These are phyloP conservation scores for Hydra vulgaris DNA, from an alignment of 30 jellyfish, hydroid and myxozoan species.

Conservation along the genomic window DNA sequence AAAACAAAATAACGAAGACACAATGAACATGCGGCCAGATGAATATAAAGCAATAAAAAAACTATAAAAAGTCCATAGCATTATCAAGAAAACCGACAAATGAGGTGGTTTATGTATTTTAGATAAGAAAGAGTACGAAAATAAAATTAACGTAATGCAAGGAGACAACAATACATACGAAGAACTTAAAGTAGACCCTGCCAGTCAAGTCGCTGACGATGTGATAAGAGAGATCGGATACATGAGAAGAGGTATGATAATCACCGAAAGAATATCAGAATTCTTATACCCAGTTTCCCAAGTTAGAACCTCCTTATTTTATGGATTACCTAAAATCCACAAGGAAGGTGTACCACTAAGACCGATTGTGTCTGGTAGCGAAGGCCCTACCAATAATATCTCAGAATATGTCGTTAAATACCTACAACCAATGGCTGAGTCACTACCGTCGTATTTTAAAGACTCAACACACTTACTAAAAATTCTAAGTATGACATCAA, in stretches of 20 bases:
- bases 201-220: not conserved
- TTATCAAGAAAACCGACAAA: not conserved
- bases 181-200: not conserved
- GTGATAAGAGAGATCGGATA: not conserved
- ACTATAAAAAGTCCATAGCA: not conserved
- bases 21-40: too few relatives aligned
- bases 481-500: not conserved
- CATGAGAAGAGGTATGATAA: not conserved
- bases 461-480: not conserved
- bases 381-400: not conserved
- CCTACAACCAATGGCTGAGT: not conserved
- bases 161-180: not conserved
- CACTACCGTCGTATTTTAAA: not conserved
- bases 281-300: not conserved
- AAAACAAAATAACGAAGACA: too few relatives aligned
- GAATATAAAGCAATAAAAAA: not conserved
- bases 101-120: not conserved
- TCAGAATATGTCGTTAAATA: not conserved
- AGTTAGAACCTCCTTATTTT: not conserved
- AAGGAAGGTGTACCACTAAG: not conserved
- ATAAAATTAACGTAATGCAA: not conserved
- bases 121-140: not conserved
- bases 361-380: not conserved
- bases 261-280: not conserved
- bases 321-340: not conserved